A percentile compares a stretch with the other conserved stretches of the same genome.
Evolutionary conservation across 2,888 invertebrate genomes (phyloP).

Genomic region (Aleiodes alternator): DNA sequence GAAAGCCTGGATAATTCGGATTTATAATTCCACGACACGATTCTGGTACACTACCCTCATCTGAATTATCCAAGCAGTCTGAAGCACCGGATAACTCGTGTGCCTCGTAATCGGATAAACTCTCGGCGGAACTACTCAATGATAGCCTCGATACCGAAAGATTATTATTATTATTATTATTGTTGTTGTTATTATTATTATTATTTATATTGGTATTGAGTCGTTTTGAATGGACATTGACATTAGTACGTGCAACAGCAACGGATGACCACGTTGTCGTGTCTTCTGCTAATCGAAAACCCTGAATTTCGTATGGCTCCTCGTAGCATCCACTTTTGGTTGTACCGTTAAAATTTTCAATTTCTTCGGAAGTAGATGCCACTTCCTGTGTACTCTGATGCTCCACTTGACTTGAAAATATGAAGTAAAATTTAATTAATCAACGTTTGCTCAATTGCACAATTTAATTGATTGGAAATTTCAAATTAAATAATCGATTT

Average conservation of each 20-base stretch:
- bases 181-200: conserved; percentile 50
- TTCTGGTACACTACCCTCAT: conserved; percentile 69
- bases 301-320: conserved; percentile 56
- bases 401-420: conserved; percentile 57
- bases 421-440: conserved; percentile 7
- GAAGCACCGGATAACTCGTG: conserved; percentile 56
- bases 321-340: conserved; percentile 36
- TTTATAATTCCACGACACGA: conserved; percentile 85
- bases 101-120: conserved; percentile 77
- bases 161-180: conserved; percentile 62
- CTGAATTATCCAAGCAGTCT: conserved; percentile 72
- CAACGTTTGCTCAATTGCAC: neutral
- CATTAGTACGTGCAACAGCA: conserved; percentile 65
- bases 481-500: neutral
- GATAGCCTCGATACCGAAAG: conserved; percentile 62
- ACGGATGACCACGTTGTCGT: conserved; percentile 69
- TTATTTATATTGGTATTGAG: conserved; percentile 44
- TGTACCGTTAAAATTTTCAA: conserved; percentile 24
- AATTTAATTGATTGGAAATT: neutral
- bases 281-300: conserved; percentile 67
- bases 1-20: conserved; percentile 90
- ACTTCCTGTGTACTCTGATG: conserved; percentile 57
- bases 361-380: conserved; percentile 46
- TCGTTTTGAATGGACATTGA: conserved; percentile 56
- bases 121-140: conserved; percentile 76